A percentile compares a stretch with the other conserved stretches of the same genome.
phyloP scores from a whole-genome alignment of 1,140 invertebrate genomes.

The Plodia interpunctella region DNA sequence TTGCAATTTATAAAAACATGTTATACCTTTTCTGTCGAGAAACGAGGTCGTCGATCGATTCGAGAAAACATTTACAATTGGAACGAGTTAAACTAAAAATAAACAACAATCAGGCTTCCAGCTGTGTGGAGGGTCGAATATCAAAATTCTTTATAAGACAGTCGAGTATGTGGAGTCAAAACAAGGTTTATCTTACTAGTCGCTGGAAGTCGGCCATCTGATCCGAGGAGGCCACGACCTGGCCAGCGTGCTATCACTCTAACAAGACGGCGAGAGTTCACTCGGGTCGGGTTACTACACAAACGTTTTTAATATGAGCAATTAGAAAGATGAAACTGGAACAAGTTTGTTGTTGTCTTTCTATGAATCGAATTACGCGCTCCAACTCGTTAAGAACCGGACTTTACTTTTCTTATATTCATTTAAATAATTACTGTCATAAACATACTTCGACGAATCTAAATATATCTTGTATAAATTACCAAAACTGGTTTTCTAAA shows the following conservation, averaged over 20 bases:
- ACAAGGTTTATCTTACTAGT: constrained; percentile 45
- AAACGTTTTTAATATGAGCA: constrained; percentile 22
- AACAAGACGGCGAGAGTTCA: constrained; percentile 16
- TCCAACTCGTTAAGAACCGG: neutral
- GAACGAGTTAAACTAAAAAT: constrained; percentile 4
- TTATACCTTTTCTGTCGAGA: neutral
- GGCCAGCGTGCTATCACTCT: constrained; percentile 10
- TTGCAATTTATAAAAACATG: neutral
- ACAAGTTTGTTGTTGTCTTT: constrained; percentile 1
- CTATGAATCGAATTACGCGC: neutral
- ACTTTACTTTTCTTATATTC: no score
- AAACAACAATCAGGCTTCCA: neutral
- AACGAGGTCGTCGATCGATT: neutral
- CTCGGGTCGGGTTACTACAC: constrained; percentile 21
- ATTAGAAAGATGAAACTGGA: constrained; percentile 12
- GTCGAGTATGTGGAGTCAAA: constrained; percentile 37
- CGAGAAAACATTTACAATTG: neutral
- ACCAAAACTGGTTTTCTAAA: neutral
- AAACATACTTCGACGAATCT: neutral
- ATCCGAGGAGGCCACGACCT: constrained; percentile 28
- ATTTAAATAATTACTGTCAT: no score
- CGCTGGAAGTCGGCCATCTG: constrained; percentile 46
- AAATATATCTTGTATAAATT: neutral
- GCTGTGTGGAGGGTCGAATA: constrained; percentile 33
- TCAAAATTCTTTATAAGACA: constrained; percentile 38